Percentiles rank a stretch among this genome's conserved stretches.
Conservation (phyloP, 2,888 invertebrate genomes). For the Drosophila nr. medialis region DNA sequence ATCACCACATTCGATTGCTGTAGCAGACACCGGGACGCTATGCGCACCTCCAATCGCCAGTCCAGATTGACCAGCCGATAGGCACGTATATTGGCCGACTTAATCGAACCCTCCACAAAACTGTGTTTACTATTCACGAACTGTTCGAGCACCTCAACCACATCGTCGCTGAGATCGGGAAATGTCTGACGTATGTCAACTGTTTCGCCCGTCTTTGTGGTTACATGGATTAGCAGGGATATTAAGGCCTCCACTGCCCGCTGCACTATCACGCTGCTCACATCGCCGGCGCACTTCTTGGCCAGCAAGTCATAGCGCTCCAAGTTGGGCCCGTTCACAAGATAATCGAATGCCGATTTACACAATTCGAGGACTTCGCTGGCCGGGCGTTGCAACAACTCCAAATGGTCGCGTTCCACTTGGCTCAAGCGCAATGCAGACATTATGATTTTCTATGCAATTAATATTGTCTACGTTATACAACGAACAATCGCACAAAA, state of each 20-base stretch:
- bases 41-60: slow-evolving; percentile 89
- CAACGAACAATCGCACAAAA: slow-evolving; percentile 35
- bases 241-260: slow-evolving; percentile 89
- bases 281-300: slow-evolving; percentile 85
- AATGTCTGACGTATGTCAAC: slow-evolving; percentile 64
- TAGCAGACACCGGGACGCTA: slow-evolving; percentile 87
- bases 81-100: slow-evolving; percentile 80
- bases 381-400: slow-evolving; percentile 85
- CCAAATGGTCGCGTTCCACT: slow-evolving; percentile 87
- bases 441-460: slow-evolving; percentile 29
- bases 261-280: slow-evolving; percentile 84
- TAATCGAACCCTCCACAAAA: slow-evolving; percentile 83
- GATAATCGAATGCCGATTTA: slow-evolving; percentile 87
- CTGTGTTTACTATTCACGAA: slow-evolving; percentile 82
- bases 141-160: slow-evolving; percentile 81
- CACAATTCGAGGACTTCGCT: slow-evolving; percentile 88
- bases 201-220: slow-evolving; percentile 86
- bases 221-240: slow-evolving; percentile 90
- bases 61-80: slow-evolving; percentile 86
- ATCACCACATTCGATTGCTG: slow-evolving; percentile 87
- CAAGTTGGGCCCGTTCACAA: slow-evolving; percentile 87
- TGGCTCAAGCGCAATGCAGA: slow-evolving; percentile 84
- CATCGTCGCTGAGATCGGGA: slow-evolving; percentile 73
- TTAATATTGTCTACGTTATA: not conserved
- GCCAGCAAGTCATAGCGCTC: slow-evolving; percentile 85